Conservation (phyloP, 2,113 vertebrate genomes). For the Gadus chalcogrammus region DNA sequence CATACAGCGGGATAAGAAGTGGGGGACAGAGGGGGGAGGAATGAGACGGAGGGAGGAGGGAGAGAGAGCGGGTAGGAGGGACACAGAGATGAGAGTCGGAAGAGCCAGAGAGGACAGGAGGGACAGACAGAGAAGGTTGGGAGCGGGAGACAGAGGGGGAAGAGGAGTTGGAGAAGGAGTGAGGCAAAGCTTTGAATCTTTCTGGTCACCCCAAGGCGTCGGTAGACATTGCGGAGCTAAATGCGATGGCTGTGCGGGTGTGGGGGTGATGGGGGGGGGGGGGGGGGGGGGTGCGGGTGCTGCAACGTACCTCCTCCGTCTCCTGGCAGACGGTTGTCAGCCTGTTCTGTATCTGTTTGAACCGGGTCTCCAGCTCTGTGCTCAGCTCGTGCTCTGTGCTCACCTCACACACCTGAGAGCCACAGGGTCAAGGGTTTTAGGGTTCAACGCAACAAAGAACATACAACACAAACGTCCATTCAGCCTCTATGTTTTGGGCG, state of each 20-base stretch:
- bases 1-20: too few species aligned
- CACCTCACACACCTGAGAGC: slow-evolving; percentile 76
- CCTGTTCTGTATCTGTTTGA: slow-evolving; percentile 78
- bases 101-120: background rate
- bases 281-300: background rate
- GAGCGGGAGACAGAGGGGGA: too few species aligned
- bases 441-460: background rate
- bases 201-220: too few species aligned
- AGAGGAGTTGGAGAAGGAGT: too few species aligned
- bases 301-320: slow-evolving; percentile 64
- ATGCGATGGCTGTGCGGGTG: background rate
- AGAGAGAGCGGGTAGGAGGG: background rate
- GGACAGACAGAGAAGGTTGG: too few species aligned
- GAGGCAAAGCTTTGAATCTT: too few species aligned
- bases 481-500: background rate
- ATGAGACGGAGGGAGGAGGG: too few species aligned
- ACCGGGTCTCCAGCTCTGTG: slow-evolving; percentile 78
- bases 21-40: background rate
- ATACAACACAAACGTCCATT: background rate
- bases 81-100: background rate
- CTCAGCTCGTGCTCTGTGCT: slow-evolving; percentile 72
- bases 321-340: slow-evolving; percentile 73
- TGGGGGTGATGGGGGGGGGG: too few species aligned
- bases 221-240: too few species aligned
- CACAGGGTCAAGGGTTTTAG: background rate